These are phyloP conservation scores for Haplochromis vanheusdeni DNA, from an alignment of 2,113 vertebrate genomes.

Conservation along the genomic window DNA sequence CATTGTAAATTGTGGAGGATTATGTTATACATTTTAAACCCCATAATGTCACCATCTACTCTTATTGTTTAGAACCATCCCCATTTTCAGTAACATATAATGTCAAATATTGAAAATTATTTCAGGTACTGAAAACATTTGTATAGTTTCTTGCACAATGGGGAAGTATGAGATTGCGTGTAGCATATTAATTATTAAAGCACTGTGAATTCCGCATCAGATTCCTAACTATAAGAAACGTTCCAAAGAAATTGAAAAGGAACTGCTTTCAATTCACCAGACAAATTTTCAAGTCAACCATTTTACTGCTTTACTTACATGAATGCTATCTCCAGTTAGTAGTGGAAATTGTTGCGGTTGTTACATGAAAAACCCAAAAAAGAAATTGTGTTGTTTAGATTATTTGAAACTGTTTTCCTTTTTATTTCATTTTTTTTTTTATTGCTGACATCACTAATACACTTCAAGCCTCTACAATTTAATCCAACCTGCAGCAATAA, in stretches of 20 bases:
- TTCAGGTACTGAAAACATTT: not conserved
- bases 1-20: not conserved
- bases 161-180: not conserved
- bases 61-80: not conserved
- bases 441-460: not conserved
- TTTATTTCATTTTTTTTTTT: not conserved
- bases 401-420: not conserved
- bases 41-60: not conserved
- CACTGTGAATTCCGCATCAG: not conserved
- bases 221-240: not conserved
- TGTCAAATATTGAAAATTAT: not conserved
- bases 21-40: not conserved
- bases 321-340: not conserved
- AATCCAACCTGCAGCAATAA: not conserved
- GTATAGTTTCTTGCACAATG: not conserved
- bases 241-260: not conserved
- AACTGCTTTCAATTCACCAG: not conserved
- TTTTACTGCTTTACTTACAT: not conserved
- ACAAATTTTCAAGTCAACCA: not conserved
- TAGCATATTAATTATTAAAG: not conserved
- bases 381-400: not conserved
- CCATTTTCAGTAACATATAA: not conserved
- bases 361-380: not conserved
- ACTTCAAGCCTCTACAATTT: not conserved
- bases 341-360: not conserved